A percentile compares a stretch with the other conserved stretches of the same genome.
Conservation (phyloP, 2,888 invertebrate genomes). For the Scaeva pyrastri region DNA sequence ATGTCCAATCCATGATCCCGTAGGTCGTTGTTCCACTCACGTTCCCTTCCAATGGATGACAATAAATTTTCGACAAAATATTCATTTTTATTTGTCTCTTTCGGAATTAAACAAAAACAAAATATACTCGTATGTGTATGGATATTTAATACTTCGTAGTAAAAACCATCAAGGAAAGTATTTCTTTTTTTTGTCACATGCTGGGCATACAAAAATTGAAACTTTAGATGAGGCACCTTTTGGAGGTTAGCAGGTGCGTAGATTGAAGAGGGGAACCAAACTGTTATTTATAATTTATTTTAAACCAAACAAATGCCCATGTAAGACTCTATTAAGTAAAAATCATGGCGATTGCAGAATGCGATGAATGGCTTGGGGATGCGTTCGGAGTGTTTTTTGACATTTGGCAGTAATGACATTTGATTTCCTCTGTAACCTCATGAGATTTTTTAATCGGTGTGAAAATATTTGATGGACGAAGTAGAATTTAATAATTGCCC, state of each 20-base stretch:
- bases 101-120: slow-evolving; percentile 41
- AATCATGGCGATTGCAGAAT: neutral
- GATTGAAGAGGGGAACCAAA: too few species aligned
- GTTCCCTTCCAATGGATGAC: slow-evolving; percentile 69
- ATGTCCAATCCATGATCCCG: slow-evolving; percentile 49
- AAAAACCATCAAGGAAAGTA: slow-evolving; percentile 48
- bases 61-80: slow-evolving; percentile 64
- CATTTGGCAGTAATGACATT: too few species aligned
- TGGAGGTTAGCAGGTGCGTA: slow-evolving; percentile 22
- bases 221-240: slow-evolving; percentile 38
- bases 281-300: too few species aligned
- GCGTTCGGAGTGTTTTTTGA: too few species aligned
- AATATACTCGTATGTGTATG: slow-evolving; percentile 34
- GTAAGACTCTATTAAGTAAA: neutral
- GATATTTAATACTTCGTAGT: slow-evolving; percentile 73
- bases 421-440: too few species aligned
- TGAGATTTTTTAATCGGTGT: too few species aligned
- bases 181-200: slow-evolving; percentile 59
- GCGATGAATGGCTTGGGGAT: too few species aligned
- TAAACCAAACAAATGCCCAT: neutral
- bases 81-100: slow-evolving; percentile 15
- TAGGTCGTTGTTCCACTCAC: slow-evolving; percentile 72
- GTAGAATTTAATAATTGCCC: too few species aligned
- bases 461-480: too few species aligned
- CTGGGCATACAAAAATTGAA: slow-evolving; percentile 69